Conservation (phyloP, 1,140 invertebrate genomes). For the Arion vulgaris region DNA sequence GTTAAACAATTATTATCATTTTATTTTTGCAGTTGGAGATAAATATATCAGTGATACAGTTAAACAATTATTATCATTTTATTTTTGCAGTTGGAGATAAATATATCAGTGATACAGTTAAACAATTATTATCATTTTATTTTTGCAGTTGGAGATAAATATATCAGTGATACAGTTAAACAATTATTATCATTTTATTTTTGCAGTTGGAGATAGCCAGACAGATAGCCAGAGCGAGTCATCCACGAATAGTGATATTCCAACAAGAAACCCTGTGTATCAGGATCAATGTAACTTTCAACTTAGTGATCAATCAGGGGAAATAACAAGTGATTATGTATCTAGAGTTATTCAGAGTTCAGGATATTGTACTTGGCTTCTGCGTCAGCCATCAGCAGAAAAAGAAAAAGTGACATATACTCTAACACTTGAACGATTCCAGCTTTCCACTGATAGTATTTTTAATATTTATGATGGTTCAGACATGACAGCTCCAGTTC, state of each 20-base stretch:
- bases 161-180: no score
- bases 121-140: no score
- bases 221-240: background rate
- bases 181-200: no score
- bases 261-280: background rate
- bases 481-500: background rate
- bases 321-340: background rate
- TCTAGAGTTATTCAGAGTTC: background rate
- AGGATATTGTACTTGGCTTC: conserved; percentile 3
- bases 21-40: no score
- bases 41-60: no score
- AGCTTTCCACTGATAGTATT: background rate
- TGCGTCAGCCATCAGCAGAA: background rate
- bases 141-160: no score
- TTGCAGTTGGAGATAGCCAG: no score
- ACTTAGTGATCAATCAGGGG: background rate
- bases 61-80: no score
- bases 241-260: background rate
- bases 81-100: no score
- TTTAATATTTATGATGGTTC: conserved; percentile 11
- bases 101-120: no score
- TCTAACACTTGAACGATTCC: background rate
- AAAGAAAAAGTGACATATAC: background rate
- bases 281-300: background rate
- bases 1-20: no score